phyloP scores from a whole-genome alignment of 2,797 vertebrate genomes.

The Cottoperca gobio region DNA sequence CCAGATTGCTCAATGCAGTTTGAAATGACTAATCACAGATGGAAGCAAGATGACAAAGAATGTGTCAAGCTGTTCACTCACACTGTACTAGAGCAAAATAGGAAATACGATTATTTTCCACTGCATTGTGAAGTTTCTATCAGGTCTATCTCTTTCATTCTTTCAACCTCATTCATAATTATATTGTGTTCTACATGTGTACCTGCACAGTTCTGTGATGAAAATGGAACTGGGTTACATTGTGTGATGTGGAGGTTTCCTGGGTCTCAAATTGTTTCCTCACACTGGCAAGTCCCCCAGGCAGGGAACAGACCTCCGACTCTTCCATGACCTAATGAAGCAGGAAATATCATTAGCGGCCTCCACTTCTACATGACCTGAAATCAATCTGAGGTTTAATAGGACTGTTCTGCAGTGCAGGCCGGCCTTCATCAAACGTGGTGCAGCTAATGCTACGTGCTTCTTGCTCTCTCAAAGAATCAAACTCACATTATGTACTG shows the following conservation, averaged over 20 bases:
- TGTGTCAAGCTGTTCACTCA: slow-evolving; percentile 57
- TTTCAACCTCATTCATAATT: slow-evolving; percentile 17
- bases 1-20: slow-evolving; percentile 53
- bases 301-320: slow-evolving; percentile 89
- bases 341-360: slow-evolving; percentile 78
- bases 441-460: slow-evolving; percentile 4
- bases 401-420: slow-evolving; percentile 42
- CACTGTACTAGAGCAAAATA: slow-evolving; percentile 24
- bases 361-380: slow-evolving; percentile 64
- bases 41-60: slow-evolving; percentile 54
- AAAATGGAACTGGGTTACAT: slow-evolving; percentile 87
- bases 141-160: slow-evolving; percentile 45
- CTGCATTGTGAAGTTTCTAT: slow-evolving; percentile 37
- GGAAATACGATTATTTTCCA: background rate
- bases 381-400: slow-evolving; percentile 67
- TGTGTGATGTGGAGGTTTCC: slow-evolving; percentile 83
- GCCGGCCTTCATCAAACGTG: background rate
- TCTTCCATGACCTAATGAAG: slow-evolving; percentile 91
- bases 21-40: slow-evolving; percentile 68
- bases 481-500: slow-evolving; percentile 8
- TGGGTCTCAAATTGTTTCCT: slow-evolving; percentile 94
- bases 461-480: slow-evolving; percentile 11
- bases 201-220: slow-evolving; percentile 91
- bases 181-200: slow-evolving; percentile 54
- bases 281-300: slow-evolving; percentile 92